Base-by-base conservation (phyloP, 1,140 invertebrate species). In the Thereuonema tuberculata region DNA sequence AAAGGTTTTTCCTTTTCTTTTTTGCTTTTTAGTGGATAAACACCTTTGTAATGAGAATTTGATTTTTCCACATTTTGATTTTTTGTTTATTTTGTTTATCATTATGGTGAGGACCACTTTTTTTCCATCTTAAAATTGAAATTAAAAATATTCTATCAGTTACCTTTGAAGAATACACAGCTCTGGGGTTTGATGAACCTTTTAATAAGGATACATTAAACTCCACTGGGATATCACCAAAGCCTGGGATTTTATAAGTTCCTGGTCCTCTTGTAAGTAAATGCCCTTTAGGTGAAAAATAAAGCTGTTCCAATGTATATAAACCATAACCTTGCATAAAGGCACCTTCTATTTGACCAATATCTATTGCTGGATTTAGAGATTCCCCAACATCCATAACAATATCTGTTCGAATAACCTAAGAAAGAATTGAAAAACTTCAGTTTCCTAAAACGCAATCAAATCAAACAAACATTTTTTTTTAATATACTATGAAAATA, bases 141-240 rank as follows among this genome's bases (percentile, higher is more conserved):
- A n/a, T n/a, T n/a, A n/a, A n/a, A 49, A 9, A 43, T 43, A 9
- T n/a, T 43, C 37, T 12, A 43, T 43, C 37, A 43, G 9, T 62
- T 68, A 90, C 89, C 82, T 97, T 98, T 3, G 93, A 96, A 0
- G 93, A 96, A 71, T 87, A 96, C 3, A 98, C 85, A 52, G 91
- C 93, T 69, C 85, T 80, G 9, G 86, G 85, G 78, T 97, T 97
- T 1, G 85, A 79, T 28, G 83, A 82, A 21, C 87, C 87, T 72
- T 90, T 91, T 0, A 98, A 75, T 31, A 98, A 73, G n/a, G 90
- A 86, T 0, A 98, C 93, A 73, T 96, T 93, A 68, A 97, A 94
- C 71, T 93, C 85, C 59, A 78, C 75, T 0, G 93, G 93, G 68
- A 94, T 92, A 68, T 96, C 89, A 1, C 82, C 81, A 71, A 76